A percentile compares a stretch with the other conserved stretches of the same genome.
phyloP scores from a whole-genome alignment of 2,888 invertebrate species.

The Anorthoa munda region DNA sequence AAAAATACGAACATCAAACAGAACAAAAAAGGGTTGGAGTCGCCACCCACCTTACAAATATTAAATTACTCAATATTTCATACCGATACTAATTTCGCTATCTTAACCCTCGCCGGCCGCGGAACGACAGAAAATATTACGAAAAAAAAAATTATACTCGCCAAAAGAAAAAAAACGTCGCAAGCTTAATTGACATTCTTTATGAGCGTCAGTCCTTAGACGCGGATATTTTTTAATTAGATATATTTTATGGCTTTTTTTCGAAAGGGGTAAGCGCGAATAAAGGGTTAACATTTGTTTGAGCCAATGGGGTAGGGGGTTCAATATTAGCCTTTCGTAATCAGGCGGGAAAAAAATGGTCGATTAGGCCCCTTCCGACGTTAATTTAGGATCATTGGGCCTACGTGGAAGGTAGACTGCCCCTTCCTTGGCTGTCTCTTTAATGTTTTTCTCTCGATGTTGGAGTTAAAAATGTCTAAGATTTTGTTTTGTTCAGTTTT shows the following conservation, averaged over 20 bases:
- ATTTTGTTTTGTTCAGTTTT: slow-evolving; percentile 43
- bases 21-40: slow-evolving; percentile 67
- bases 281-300: slow-evolving; percentile 91
- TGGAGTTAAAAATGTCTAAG: slow-evolving; percentile 74
- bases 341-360: slow-evolving; percentile 90
- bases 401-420: slow-evolving; percentile 79
- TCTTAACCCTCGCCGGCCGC: slow-evolving; percentile 89
- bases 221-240: slow-evolving; percentile 92
- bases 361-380: slow-evolving; percentile 88
- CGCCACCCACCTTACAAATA: slow-evolving; percentile 79
- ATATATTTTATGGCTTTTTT: slow-evolving; percentile 91
- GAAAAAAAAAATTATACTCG: slow-evolving; percentile 79
- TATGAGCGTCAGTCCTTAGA: slow-evolving; percentile 91
- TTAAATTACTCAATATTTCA: slow-evolving; percentile 91
- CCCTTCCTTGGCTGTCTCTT: slow-evolving; percentile 77
- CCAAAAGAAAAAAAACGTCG: slow-evolving; percentile 84
- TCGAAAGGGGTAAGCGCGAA: slow-evolving; percentile 87
- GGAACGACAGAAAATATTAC: slow-evolving; percentile 88
- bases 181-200: slow-evolving; percentile 91
- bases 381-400: slow-evolving; percentile 90
- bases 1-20: slow-evolving; percentile 70
- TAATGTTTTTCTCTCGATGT: slow-evolving; percentile 78
- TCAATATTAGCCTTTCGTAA: slow-evolving; percentile 90
- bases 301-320: slow-evolving; percentile 85
- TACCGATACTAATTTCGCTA: slow-evolving; percentile 91